These are phyloP conservation scores for Trichogramma dendrolimi DNA, from an alignment of 2,888 invertebrate species.

Conservation along the genomic window DNA sequence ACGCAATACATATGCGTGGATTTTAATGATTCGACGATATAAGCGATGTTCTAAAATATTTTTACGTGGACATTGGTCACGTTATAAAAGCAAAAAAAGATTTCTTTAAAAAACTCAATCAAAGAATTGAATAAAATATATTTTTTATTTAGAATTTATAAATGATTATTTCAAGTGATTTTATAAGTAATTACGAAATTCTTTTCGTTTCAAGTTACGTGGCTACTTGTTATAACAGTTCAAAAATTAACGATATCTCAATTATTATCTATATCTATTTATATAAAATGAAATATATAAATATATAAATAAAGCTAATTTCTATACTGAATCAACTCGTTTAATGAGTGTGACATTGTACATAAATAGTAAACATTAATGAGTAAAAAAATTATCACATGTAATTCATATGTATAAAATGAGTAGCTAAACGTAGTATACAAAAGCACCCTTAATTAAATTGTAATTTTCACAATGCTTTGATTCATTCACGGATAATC, in stretches of 20 bases:
- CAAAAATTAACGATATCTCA: neutral
- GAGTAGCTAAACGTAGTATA: neutral
- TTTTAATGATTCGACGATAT: no score
- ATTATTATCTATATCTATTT: neutral
- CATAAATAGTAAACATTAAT: neutral
- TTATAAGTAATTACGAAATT: neutral
- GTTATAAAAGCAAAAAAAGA: neutral
- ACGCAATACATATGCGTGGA: no score
- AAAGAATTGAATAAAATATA: neutral
- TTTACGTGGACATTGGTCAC: neutral
- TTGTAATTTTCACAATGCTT: neutral
- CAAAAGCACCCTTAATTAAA: neutral
- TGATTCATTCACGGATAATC: neutral
- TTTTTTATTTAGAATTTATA: neutral
- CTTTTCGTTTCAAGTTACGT: neutral
- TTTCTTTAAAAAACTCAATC: neutral
- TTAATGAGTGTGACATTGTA: neutral
- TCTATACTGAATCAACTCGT: no score
- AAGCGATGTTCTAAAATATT: neutral
- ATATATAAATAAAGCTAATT: no score
- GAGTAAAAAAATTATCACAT: constrained; percentile 16
- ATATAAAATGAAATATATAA: no score
- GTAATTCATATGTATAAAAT: constrained; percentile 5
- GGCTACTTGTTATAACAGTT: neutral
- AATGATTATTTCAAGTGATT: neutral